Conservation (phyloP, 2,113 vertebrate species). For the Phocoena sinus region DNA sequence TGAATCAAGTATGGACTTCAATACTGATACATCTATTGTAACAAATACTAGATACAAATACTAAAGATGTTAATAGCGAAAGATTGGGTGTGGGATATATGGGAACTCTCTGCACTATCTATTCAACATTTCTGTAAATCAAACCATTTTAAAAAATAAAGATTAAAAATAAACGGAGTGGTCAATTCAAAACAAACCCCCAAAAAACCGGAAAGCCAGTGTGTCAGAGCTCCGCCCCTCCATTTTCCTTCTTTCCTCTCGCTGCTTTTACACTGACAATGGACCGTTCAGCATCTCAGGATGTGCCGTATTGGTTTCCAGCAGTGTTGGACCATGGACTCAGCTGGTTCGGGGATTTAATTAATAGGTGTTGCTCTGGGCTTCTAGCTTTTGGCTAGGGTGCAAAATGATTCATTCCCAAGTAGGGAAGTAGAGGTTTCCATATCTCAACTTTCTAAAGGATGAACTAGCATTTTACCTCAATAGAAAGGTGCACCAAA, state of each 20-base stretch:
- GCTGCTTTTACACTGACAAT: not conserved
- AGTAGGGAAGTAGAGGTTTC: conserved; percentile 22
- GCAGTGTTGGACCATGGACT: not conserved
- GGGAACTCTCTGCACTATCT: not conserved
- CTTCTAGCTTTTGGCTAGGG: conserved; percentile 10
- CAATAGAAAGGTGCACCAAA: not conserved
- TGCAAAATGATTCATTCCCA: conserved; percentile 58
- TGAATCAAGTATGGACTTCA: not conserved
- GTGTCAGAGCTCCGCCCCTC: not conserved
- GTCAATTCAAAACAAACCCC: not conserved
- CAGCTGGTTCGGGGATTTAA: conserved; percentile 1
- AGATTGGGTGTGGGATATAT: accelerated
- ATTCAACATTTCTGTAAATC: not conserved
- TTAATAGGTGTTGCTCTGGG: conserved; percentile 61
- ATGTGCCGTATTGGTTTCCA: not conserved
- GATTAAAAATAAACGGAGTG: not conserved
- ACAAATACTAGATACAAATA: not conserved
- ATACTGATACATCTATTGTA: not conserved
- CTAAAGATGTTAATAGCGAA: too few relatives aligned
- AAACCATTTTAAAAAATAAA: not conserved
- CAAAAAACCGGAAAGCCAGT: not conserved
- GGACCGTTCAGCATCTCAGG: conserved; percentile 37
- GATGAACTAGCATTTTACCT: not conserved
- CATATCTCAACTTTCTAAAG: conserved; percentile 19
- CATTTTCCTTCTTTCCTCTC: accelerated